Evolutionary conservation across 2,888 invertebrate species (phyloP).

Genomic region (Ophioninae sp.): DNA sequence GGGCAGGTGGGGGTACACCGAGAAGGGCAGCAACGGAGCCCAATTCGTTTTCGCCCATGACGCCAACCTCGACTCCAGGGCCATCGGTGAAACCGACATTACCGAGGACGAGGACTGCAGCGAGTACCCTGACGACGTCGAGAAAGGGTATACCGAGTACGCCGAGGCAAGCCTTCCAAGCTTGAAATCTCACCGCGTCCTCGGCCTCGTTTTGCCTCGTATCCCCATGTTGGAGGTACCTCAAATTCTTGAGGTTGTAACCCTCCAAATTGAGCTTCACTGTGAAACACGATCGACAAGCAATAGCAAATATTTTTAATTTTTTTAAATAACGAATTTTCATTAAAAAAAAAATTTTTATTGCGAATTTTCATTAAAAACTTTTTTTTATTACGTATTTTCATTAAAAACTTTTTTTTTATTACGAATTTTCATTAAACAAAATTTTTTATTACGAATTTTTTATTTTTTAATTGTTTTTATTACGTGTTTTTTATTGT

Average conservation of each 20-base stretch:
- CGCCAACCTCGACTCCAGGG: constrained; percentile 88
- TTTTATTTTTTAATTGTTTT: no score
- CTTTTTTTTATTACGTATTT: no score
- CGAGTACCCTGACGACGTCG: constrained; percentile 95
- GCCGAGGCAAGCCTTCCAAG: constrained; percentile 95
- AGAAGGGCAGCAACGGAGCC: constrained; percentile 93
- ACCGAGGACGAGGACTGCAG: constrained; percentile 94
- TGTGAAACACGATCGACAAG: constrained; percentile 67
- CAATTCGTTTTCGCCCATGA: constrained; percentile 91
- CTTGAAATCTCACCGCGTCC: constrained; percentile 89
- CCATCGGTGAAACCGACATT: constrained; percentile 95
- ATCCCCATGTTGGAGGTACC: constrained; percentile 90
- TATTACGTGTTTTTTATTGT: no score
- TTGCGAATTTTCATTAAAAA: no score
- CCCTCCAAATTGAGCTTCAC: constrained; percentile 93
- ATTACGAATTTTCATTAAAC: background rate
- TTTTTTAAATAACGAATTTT: background rate
- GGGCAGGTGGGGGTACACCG: constrained; percentile 88
- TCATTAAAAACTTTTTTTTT: no score
- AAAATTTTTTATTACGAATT: no score
- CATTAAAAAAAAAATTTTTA: background rate
- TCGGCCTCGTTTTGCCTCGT: constrained; percentile 88
- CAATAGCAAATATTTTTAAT: background rate
- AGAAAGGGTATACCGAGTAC: constrained; percentile 96
- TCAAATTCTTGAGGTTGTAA: constrained; percentile 90